A percentile compares a stretch with the other conserved stretches of the same genome.
These are phyloP conservation scores for Chaetura pelagica DNA, from an alignment of 2,113 vertebrate genomes.

Conservation along the genomic window DNA sequence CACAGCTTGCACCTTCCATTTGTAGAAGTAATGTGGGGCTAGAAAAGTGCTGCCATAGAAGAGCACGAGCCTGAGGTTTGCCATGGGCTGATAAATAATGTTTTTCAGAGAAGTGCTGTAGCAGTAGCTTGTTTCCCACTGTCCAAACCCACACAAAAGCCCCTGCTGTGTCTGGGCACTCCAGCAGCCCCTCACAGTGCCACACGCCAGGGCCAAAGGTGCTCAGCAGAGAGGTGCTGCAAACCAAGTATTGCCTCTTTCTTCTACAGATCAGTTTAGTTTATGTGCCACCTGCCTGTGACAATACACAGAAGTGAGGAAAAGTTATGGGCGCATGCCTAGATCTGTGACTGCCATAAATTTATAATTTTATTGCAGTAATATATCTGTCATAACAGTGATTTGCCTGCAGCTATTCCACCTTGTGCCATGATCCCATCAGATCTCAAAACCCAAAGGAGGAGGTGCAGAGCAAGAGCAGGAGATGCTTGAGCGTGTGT, in stretches of 20 bases:
- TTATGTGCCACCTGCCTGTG: neutral
- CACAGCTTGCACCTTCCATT: neutral
- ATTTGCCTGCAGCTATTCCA: neutral
- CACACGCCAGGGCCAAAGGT: accelerated
- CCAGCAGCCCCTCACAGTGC: accelerated
- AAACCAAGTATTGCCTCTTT: accelerated
- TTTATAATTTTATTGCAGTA: constrained; percentile 4
- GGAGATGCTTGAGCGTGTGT: accelerated
- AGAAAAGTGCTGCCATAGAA: neutral
- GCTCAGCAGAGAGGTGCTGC: neutral
- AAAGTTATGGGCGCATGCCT: neutral
- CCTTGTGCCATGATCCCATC: neutral
- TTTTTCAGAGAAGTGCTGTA: neutral
- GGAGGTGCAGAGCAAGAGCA: accelerated
- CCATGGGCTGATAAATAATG: accelerated
- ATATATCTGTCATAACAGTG: neutral
- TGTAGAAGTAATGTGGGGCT: neutral
- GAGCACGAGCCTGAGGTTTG: neutral
- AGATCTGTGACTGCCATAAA: neutral
- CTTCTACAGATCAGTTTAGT: accelerated
- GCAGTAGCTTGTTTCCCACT: neutral
- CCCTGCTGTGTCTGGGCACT: accelerated
- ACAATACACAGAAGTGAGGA: neutral
- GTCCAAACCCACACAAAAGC: neutral
- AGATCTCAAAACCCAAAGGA: neutral